Conservation (phyloP, 2,888 invertebrate species). For the Pandemis heparana region DNA sequence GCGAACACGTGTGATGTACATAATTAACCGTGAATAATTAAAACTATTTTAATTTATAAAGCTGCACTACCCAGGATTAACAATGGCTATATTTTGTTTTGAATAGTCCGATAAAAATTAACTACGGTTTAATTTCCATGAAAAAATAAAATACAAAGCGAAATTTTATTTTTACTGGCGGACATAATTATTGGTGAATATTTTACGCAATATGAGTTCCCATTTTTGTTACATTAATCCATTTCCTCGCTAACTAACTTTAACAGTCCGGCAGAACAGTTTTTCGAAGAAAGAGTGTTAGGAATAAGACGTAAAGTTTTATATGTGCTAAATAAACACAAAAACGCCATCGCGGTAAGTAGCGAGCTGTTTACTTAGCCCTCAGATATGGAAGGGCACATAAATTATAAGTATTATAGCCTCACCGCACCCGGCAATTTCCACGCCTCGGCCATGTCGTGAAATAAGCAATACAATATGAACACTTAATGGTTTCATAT, state of each 20-base stretch:
- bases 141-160: not conserved
- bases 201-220: no score
- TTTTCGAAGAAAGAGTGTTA: not conserved
- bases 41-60: no score
- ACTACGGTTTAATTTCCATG: not conserved
- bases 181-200: no score
- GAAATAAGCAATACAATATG: slow-evolving; percentile 47
- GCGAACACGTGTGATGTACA: no score
- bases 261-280: not conserved
- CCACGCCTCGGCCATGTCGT: slow-evolving; percentile 45
- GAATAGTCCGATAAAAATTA: no score
- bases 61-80: not conserved
- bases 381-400: slow-evolving; percentile 38
- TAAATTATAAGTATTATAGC: slow-evolving; percentile 48
- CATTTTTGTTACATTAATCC: no score
- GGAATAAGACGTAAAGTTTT: not conserved
- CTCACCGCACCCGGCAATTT: slow-evolving; percentile 53
- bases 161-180: no score
- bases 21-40: no score
- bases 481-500: slow-evolving; percentile 54
- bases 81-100: not conserved
- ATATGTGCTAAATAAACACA: slow-evolving; percentile 21
- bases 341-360: slow-evolving; percentile 30
- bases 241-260: not conserved
- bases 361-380: slow-evolving; percentile 37